Evolutionary conservation across 2,888 invertebrate genomes (phyloP), one percentile per base, ranked within the genome.

Genomic region (Maniola hyperantus): DNA sequence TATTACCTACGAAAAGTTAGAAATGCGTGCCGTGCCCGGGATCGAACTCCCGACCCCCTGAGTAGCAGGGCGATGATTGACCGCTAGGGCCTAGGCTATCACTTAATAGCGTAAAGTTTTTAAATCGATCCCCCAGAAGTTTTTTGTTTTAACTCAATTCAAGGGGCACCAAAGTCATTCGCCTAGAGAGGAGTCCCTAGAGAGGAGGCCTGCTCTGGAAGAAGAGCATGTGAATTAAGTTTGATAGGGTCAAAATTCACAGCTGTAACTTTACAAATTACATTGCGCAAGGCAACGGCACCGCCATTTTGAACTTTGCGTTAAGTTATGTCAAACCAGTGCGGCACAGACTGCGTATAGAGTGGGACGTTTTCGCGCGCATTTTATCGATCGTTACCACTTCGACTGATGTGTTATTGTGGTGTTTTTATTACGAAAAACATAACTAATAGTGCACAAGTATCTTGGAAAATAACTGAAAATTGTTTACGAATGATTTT

Each of bases 391-490:
- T 86, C 76, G 68, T 65, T 55, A 73, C 74, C 78, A n/a, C n/a
- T 70, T 70, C 71, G 66, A 73, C 74, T 76, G 65, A 8, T 74
- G 80, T 86, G 84, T 87, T 87, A 84, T 85, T 86, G 82, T 83
- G 77, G 79, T 83, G 83, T 87, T 89, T 87, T 83, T 75, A 48
- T 73, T 66, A 71, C 55, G 73, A 84, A 51, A 86, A 87, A 83
- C 84, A 81, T 82, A 74, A 80, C 76, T 77, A 83, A 84, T 83
- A 84, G 81, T 81, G 75, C 81, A 70, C 64, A 71, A 11, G 71
- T 77, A 55, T 10, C 57, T 51, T 54, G 57, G n/a, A 51, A 42
- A 65, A 69, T 65, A 64, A 33, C 68, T 67, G 65, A 34, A 76
- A 82, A 84, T 76, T 71, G 78, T 82, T 80, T 83, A 80, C 63